Conservation (phyloP, 2,797 vertebrate genomes). For the Psittacula derbiana region DNA sequence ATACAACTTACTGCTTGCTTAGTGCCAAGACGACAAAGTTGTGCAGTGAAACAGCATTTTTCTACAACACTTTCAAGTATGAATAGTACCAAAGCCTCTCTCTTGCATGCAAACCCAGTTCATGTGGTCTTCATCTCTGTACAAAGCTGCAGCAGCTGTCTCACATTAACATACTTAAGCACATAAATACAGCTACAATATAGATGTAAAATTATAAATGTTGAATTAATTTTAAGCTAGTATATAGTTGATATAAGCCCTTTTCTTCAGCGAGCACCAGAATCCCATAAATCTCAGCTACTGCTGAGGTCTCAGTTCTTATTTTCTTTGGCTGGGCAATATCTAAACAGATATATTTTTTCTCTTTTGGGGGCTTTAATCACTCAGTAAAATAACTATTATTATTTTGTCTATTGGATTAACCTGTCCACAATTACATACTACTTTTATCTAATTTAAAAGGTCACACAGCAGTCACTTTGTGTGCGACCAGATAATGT, state of each 20-base stretch:
- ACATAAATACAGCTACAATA: not conserved
- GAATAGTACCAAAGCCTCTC: not conserved
- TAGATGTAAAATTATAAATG: not conserved
- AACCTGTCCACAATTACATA: not conserved
- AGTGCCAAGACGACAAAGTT: not conserved
- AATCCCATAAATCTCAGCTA: constrained; percentile 20
- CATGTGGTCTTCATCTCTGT: not conserved
- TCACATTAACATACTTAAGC: constrained; percentile 25
- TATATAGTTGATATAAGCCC: not conserved
- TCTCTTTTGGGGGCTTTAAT: not conserved
- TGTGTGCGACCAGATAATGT: constrained; percentile 2
- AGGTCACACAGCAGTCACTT: constrained; percentile 39
- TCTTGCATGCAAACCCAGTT: not conserved
- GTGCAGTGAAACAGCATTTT: not conserved
- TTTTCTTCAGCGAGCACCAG: not conserved
- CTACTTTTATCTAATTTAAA: not conserved
- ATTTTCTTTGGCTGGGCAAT: not conserved
- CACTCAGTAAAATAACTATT: constrained; percentile 41
- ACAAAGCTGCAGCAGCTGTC: constrained; percentile 18
- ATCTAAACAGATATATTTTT: constrained; percentile 25
- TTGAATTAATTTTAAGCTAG: constrained; percentile 28
- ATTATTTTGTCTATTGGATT: constrained; percentile 27
- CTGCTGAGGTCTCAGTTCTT: not conserved
- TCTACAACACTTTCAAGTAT: not conserved
- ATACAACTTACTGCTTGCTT: not conserved